Evolutionary conservation across 2,888 invertebrate species (phyloP).

Genomic region (Ectemnius continuus): DNA sequence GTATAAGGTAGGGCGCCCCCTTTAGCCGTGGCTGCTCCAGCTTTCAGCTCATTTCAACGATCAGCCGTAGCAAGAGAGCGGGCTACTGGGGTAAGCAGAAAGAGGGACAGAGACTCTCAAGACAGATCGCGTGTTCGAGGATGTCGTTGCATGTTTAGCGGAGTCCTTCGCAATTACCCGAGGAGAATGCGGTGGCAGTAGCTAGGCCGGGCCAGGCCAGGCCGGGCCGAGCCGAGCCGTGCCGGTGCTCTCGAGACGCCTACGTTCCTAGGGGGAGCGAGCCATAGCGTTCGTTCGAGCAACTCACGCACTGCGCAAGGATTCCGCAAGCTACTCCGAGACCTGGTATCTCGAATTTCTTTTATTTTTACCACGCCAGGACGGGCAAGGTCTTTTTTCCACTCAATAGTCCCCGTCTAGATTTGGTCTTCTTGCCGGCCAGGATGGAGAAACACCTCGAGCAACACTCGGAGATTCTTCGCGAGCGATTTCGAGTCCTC

Average conservation of each 20-base stretch:
- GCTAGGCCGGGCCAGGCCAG: too few species aligned
- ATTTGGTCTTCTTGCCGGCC: not conserved
- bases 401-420: not conserved
- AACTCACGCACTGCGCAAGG: not conserved
- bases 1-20: too few species aligned
- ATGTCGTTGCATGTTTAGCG: conserved; percentile 74
- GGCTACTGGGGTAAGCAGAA: too few species aligned
- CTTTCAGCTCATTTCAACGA: conserved; percentile 38
- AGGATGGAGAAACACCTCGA: not conserved
- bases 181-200: conserved; percentile 51
- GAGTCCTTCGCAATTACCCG: conserved; percentile 67
- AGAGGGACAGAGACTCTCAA: conserved; percentile 20
- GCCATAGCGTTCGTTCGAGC: too few species aligned
- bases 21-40: not conserved
- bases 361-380: not conserved
- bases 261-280: conserved; percentile 52
- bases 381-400: not conserved
- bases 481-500: not conserved
- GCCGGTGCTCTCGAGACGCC: conserved; percentile 51
- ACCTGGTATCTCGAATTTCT: too few species aligned
- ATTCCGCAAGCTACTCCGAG: not conserved
- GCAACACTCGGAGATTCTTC: not conserved
- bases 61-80: conserved; percentile 30
- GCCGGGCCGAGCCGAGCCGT: too few species aligned
- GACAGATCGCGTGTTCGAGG: conserved; percentile 65